phyloP scores from a whole-genome alignment of 2,888 invertebrate genomes.

The Drosophila fungiperda region DNA sequence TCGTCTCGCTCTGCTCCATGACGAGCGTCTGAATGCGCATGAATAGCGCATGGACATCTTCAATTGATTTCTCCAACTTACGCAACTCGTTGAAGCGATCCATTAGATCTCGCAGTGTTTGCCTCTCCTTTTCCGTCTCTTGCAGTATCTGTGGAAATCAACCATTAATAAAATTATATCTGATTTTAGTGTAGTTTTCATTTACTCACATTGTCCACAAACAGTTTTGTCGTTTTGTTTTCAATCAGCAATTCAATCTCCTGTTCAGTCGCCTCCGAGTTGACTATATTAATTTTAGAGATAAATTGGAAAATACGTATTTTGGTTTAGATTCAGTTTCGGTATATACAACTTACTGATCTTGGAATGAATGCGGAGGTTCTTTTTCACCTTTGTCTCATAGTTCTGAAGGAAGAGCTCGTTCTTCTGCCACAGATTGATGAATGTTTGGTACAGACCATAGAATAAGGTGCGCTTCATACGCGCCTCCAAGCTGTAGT shows the following conservation, averaged over 20 bases:
- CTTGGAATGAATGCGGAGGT: slow-evolving; percentile 84
- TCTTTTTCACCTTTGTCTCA: slow-evolving; percentile 84
- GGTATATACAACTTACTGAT: slow-evolving; percentile 78
- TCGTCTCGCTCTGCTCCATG: slow-evolving; percentile 84
- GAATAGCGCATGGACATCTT: slow-evolving; percentile 85
- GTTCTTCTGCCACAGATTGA: slow-evolving; percentile 84
- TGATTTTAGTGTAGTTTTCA: background rate
- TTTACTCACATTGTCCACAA: slow-evolving; percentile 84
- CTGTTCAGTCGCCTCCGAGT: slow-evolving; percentile 84
- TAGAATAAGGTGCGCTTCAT: slow-evolving; percentile 84
- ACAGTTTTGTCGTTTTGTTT: slow-evolving; percentile 84
- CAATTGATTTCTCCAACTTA: slow-evolving; percentile 84
- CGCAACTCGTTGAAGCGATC: slow-evolving; percentile 84
- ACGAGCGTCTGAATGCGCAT: slow-evolving; percentile 84
- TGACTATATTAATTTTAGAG: slow-evolving; percentile 65
- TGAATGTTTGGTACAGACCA: slow-evolving; percentile 83
- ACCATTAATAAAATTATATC: background rate
- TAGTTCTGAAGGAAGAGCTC: slow-evolving; percentile 83
- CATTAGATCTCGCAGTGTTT: slow-evolving; percentile 83
- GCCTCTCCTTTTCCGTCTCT: slow-evolving; percentile 84
- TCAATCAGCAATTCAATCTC: slow-evolving; percentile 84
- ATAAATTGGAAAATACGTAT: background rate
- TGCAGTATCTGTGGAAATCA: slow-evolving; percentile 81
- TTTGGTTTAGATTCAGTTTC: background rate
- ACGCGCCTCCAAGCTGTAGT: slow-evolving; percentile 83